Percentiles rank a stretch among this genome's conserved stretches.
Conservation (phyloP, 2,888 invertebrate species). For the Ennomos erosarius region DNA sequence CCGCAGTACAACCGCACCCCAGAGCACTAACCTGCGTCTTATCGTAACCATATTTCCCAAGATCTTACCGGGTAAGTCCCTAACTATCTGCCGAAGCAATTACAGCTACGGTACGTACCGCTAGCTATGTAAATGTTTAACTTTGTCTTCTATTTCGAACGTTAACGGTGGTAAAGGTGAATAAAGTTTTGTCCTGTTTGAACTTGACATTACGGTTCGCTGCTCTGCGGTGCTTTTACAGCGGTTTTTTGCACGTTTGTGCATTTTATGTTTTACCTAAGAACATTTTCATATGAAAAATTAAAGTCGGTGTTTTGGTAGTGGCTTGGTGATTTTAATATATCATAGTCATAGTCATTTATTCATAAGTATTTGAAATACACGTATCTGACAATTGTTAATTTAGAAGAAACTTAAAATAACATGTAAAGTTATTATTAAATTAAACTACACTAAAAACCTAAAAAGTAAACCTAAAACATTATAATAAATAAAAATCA, state of each 20-base stretch:
- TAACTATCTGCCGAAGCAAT: slow-evolving; percentile 38
- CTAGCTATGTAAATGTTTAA: slow-evolving; percentile 38
- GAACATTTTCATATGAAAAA: too few species aligned
- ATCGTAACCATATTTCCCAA: slow-evolving; percentile 36
- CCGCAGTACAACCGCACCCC: background rate
- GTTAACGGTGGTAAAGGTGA: slow-evolving; percentile 33
- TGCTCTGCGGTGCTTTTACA: slow-evolving; percentile 25
- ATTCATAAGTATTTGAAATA: too few species aligned
- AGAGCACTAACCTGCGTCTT: slow-evolving; percentile 21
- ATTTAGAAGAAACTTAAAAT: too few species aligned
- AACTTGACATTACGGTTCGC: slow-evolving; percentile 34
- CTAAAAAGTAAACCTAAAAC: too few species aligned
- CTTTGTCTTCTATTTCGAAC: slow-evolving; percentile 33
- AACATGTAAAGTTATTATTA: too few species aligned
- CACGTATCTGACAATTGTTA: too few species aligned
- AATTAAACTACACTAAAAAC: too few species aligned
- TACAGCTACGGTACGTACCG: slow-evolving; percentile 33
- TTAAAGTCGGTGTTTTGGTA: too few species aligned
- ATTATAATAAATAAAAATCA: too few species aligned
- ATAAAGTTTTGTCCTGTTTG: slow-evolving; percentile 27
- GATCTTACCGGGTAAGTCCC: slow-evolving; percentile 30
- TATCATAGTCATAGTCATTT: too few species aligned
- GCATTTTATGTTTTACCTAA: background rate
- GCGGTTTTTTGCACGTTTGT: slow-evolving; percentile 5
- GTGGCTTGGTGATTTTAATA: too few species aligned